A percentile compares a stretch with the other conserved stretches of the same genome.
phyloP scores from a whole-genome alignment of 2,113 vertebrate species.

The Gymnobelideus leadbeateri region DNA sequence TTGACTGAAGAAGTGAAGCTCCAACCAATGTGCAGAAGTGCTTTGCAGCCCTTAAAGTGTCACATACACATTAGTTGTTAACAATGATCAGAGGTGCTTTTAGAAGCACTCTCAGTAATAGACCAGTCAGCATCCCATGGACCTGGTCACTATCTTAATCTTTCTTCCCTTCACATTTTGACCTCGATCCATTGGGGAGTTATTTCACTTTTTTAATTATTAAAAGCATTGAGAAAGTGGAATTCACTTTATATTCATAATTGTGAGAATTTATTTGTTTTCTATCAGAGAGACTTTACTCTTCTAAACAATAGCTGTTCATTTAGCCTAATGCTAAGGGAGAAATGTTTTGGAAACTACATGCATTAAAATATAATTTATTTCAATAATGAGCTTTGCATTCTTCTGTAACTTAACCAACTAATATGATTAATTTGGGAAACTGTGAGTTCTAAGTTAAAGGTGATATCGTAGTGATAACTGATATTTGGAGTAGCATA shows the following conservation, averaged over 20 bases:
- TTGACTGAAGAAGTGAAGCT: background rate
- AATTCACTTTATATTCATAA: constrained; percentile 7
- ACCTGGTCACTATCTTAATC: background rate
- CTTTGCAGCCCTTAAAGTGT: background rate
- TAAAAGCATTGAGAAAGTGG: constrained; percentile 6
- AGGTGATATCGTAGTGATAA: background rate
- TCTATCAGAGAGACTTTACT: background rate
- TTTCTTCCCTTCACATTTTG: background rate
- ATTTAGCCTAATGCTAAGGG: background rate
- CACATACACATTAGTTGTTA: background rate
- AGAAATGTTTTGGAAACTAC: background rate
- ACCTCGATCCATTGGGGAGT: background rate
- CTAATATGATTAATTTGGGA: background rate
- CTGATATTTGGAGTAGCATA: background rate
- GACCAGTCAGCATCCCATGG: background rate
- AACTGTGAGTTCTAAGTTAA: background rate
- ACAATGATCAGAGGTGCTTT: background rate
- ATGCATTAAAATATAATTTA: background rate
- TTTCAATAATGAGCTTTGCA: background rate
- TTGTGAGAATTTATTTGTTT: background rate
- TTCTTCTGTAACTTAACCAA: background rate
- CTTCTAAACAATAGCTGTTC: background rate
- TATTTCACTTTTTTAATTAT: constrained; percentile 20
- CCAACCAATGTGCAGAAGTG: background rate
- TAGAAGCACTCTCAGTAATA: background rate